A percentile compares a stretch with the other conserved stretches of the same genome.
These are phyloP conservation scores for Zaprionus camerounensis DNA, from an alignment of 1,140 invertebrate species.

Conservation along the genomic window DNA sequence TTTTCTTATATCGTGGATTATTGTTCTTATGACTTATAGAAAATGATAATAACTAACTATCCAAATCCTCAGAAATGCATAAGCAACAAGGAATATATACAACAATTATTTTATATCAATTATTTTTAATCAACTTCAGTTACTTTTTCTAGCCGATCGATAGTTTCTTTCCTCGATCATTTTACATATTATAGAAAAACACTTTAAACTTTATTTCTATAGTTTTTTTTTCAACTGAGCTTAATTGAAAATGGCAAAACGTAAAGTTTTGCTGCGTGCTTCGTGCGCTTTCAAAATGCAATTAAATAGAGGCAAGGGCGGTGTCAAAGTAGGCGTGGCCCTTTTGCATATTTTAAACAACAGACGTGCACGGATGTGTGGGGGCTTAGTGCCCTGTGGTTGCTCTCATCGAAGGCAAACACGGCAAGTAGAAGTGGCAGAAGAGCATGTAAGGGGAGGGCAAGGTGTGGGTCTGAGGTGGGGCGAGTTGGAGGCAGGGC, in stretches of 20 bases:
- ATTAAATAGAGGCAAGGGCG: conserved; percentile 44
- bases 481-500: not conserved
- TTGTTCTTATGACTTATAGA: not conserved
- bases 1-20: not conserved
- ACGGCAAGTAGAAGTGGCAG: conserved; percentile 14
- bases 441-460: not conserved
- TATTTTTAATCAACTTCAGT: no score
- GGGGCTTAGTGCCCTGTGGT: conserved; percentile 7
- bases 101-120: no score
- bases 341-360: conserved; percentile 29
- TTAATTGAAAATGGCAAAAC: conserved; percentile 42
- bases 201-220: not conserved
- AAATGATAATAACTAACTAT: not conserved
- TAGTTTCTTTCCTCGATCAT: not conserved
- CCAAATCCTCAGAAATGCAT: no score
- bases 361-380: conserved; percentile 7
- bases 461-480: not conserved
- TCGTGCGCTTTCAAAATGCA: conserved; percentile 46
- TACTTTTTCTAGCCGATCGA: not conserved
- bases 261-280: conserved; percentile 34
- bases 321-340: conserved; percentile 9
- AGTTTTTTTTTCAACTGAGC: not conserved
- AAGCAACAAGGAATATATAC: no score
- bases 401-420: conserved; percentile 35
- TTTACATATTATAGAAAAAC: not conserved